These are phyloP conservation scores for Bungarus multicinctus DNA, from an alignment of 2,113 vertebrate species.

Conservation along the genomic window DNA sequence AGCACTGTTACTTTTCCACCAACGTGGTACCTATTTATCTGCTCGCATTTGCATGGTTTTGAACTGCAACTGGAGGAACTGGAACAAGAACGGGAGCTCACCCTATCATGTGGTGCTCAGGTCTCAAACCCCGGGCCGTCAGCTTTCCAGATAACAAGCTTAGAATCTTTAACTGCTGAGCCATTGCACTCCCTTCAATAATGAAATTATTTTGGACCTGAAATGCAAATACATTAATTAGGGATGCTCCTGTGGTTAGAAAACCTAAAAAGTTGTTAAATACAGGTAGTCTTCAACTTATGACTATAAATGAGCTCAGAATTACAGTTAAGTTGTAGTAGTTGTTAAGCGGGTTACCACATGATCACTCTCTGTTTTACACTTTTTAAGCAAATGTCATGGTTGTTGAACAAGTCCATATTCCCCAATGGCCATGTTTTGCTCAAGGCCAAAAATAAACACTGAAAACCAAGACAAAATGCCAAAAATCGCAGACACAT, in stretches of 20 bases:
- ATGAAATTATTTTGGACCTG: background rate
- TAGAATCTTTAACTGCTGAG: background rate
- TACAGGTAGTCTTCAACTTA: background rate
- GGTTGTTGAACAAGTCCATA: background rate
- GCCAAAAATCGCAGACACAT: background rate
- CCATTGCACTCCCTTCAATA: background rate
- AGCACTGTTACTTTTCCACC: background rate
- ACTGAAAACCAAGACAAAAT: background rate
- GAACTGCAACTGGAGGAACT: background rate
- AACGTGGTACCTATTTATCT: background rate
- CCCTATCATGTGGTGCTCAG: too few species aligned
- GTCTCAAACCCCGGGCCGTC: background rate
- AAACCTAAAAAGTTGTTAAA: background rate
- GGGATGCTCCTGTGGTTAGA: background rate
- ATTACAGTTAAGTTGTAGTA: background rate
- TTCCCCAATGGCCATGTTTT: background rate
- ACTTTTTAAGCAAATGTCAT: background rate
- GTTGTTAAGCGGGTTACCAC: background rate
- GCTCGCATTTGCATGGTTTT: background rate
- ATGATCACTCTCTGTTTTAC: background rate
- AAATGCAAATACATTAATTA: background rate
- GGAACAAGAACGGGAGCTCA: background rate
- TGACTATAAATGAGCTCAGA: background rate
- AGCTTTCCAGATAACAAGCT: background rate
- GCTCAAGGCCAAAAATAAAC: background rate